Conservation (phyloP, 2,888 invertebrate genomes). For the Xestia xanthographa region DNA sequence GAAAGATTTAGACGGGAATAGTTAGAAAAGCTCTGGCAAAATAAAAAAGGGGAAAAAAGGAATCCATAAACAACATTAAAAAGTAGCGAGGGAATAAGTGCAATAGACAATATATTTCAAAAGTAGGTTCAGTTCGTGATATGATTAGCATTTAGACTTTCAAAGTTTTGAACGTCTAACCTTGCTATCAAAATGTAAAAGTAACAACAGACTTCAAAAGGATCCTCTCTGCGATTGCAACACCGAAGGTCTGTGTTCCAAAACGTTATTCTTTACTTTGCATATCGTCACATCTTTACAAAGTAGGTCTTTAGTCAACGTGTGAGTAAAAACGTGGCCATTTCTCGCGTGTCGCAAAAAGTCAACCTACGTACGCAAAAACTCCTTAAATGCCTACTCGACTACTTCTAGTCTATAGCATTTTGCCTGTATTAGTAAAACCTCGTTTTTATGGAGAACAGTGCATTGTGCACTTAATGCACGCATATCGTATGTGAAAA, state of each 20-base stretch:
- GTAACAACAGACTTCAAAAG: slow-evolving; percentile 42
- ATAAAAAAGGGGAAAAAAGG: background rate
- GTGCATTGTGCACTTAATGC: slow-evolving; percentile 46
- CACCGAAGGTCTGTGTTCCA: slow-evolving; percentile 34
- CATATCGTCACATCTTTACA: slow-evolving; percentile 49
- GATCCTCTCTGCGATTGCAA: slow-evolving; percentile 45
- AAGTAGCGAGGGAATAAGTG: background rate
- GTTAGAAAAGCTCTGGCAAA: background rate
- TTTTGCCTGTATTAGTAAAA: slow-evolving; percentile 27
- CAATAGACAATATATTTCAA: slow-evolving; percentile 22
- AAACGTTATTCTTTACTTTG: slow-evolving; percentile 44
- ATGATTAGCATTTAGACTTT: slow-evolving; percentile 32
- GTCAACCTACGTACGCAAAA: slow-evolving; percentile 45
- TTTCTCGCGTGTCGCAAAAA: slow-evolving; percentile 38
- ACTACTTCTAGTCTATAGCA: slow-evolving; percentile 17
- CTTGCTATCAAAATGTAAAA: slow-evolving; percentile 53
- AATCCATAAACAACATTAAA: background rate
- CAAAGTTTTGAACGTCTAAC: slow-evolving; percentile 42
- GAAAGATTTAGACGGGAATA: background rate
- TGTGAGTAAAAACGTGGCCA: slow-evolving; percentile 47
- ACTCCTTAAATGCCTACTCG: slow-evolving; percentile 35
- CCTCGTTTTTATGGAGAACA: slow-evolving; percentile 15
- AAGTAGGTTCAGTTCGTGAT: slow-evolving; percentile 38
- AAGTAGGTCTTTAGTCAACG: slow-evolving; percentile 52
- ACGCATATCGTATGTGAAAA: slow-evolving; percentile 56